Conservation (phyloP, 2,797 vertebrate species). For the Fratercula arctica region DNA sequence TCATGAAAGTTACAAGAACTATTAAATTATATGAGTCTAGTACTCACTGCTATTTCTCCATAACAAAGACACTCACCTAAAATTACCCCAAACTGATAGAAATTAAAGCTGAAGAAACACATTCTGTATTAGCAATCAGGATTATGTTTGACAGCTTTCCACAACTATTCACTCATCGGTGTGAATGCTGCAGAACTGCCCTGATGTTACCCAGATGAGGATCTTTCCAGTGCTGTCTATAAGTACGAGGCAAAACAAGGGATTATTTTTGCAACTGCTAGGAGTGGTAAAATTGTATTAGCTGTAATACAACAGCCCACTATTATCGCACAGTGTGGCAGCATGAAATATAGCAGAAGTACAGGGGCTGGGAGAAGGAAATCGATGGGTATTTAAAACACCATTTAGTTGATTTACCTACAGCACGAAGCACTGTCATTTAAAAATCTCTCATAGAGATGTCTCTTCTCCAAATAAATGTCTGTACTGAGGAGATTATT, state of each 20-base stretch:
- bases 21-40: not conserved
- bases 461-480: conserved; percentile 23
- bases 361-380: not conserved
- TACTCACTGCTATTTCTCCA: not conserved
- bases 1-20: not conserved
- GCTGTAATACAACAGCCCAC: not conserved
- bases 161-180: not conserved
- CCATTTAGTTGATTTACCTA: conserved; percentile 48
- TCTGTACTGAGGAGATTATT: conserved; percentile 11
- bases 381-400: conserved; percentile 40
- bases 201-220: not conserved
- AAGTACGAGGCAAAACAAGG: not conserved
- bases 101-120: not conserved
- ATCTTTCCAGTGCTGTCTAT: not conserved
- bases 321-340: not conserved
- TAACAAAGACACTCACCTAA: not conserved
- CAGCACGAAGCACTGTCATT: conserved; percentile 6
- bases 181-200: not conserved
- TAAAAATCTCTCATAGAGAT: conserved; percentile 20
- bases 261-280: not conserved
- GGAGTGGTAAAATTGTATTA: not conserved
- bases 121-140: not conserved
- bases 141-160: not conserved
- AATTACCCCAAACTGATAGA: not conserved
- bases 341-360: conserved; percentile 18